A percentile compares a stretch with the other conserved stretches of the same genome.
phyloP scores from a whole-genome alignment of 2,113 vertebrate species.

The Galeopterus variegatus region DNA sequence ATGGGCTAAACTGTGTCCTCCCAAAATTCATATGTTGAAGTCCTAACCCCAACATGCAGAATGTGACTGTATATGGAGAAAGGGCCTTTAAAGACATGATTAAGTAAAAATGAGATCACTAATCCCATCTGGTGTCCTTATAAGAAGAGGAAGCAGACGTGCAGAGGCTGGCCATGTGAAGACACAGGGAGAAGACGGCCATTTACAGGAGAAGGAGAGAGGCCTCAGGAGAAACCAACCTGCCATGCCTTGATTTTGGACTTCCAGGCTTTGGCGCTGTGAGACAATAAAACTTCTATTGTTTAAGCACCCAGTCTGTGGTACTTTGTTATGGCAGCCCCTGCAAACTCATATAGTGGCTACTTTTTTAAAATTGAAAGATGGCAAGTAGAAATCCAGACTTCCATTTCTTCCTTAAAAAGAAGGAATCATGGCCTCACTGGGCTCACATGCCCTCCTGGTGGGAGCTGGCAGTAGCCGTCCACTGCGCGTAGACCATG shows the following conservation, averaged over 20 bases:
- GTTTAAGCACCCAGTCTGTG: no score
- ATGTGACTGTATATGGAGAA: background rate
- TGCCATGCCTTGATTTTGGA: no score
- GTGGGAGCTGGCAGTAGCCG: background rate
- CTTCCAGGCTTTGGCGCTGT: rapidly evolving
- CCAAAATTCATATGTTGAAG: no score
- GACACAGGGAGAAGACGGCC: background rate
- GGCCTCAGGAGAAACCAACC: background rate
- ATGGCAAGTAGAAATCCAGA: background rate
- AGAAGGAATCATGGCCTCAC: background rate
- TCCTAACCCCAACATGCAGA: no score
- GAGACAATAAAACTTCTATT: no score
- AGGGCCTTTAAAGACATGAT: background rate
- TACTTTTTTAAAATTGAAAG: background rate
- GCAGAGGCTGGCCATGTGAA: background rate
- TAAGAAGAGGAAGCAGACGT: background rate
- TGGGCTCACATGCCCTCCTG: background rate
- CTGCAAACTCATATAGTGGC: background rate
- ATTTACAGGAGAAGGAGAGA: rapidly evolving
- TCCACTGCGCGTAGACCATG: no score
- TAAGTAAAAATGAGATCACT: background rate
- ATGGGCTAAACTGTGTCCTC: background rate
- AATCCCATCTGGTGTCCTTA: background rate
- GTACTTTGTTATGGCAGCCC: background rate
- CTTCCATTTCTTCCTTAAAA: background rate